Evolutionary conservation across 2,113 vertebrate genomes (phyloP), one percentile per base, ranked within the genome.

Genomic region (Leptobrachium ailaonicum): DNA sequence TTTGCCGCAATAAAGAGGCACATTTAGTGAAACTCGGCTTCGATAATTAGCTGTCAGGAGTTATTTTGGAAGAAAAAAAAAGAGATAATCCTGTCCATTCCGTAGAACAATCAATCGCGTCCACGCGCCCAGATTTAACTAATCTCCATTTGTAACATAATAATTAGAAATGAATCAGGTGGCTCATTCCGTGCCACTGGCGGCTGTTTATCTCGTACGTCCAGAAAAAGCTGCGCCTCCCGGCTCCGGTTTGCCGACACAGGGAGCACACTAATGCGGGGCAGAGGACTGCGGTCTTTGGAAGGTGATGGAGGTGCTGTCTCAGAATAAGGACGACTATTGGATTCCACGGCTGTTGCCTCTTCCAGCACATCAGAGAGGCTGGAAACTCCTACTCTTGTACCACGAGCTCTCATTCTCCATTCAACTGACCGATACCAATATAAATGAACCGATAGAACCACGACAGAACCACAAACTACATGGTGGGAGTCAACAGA

Each of bases 61-160:
- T 88, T 87, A 86, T 54, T 54, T 54, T 54, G 11, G 50, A 60
- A 60, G 11, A 86, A 87, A 87, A 89, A 66, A 69, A 83, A 74
- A 80, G 86, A 88, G 87, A 90, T 91, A 91, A 92, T 91, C 89
- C 90, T 82, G 83, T 83, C 87, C 86, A 87, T 86, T 86, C 85
- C 50, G 89, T 87, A 88, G 88, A 91, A 88, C 87, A 89, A 88
- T 90, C 88, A 89, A 83, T 88, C 84, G 87, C 83, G 85, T 66
- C 85, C 84, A 89, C 85, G 85, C 85, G 85, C 88, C 88, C 78
- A 90, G 90, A 92, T 92, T 92, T 91, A 86, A 90, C 88, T 90
- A 87, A 91, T 92, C 90, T 92, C 90, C 90, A 92, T 92, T 90
- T 92, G 85, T 87, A 91, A 82, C 84, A 90, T 92, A 93, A 92